These are phyloP conservation scores for Bombus vancouverensis DNA, from an alignment of 1,140 invertebrate genomes.

Conservation along the genomic window DNA sequence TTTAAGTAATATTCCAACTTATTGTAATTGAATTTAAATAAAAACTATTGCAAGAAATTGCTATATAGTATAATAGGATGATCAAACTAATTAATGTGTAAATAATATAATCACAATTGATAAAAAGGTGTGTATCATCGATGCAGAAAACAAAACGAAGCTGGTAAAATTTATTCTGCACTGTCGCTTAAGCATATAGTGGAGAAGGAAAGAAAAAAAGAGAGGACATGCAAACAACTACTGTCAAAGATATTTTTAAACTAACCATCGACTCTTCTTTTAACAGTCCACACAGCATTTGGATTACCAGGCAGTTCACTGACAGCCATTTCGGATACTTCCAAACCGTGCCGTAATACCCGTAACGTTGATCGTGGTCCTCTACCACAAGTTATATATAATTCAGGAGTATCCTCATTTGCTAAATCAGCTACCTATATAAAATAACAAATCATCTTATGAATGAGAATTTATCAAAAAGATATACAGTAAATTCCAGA, in stretches of 20 bases:
- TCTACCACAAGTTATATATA: conserved; percentile 97
- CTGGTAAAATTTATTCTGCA: conserved; percentile 17
- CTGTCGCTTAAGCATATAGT: conserved; percentile 10
- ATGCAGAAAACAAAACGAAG: conserved; percentile 21
- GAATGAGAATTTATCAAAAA: not conserved
- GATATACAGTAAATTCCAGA: not conserved
- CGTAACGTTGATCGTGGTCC: conserved; percentile 96
- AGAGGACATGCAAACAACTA: conserved; percentile 50
- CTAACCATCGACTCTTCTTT: conserved; percentile 96
- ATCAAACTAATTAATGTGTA: not conserved
- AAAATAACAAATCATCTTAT: conserved; percentile 20
- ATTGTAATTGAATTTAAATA: conserved; percentile 9
- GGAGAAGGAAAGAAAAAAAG: not conserved
- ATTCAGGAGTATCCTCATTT: conserved; percentile 99
- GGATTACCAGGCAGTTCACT: conserved; percentile 99
- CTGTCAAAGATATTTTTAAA: conserved; percentile 64
- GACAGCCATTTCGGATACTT: conserved; percentile 99
- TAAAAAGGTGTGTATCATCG: conserved; percentile 8
- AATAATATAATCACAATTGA: not conserved
- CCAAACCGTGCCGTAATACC: conserved; percentile 97
- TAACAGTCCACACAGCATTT: conserved; percentile 99
- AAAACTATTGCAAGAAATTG: not conserved
- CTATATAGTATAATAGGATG: not conserved
- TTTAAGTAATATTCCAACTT: not conserved
- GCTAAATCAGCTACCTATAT: conserved; percentile 90